Evolutionary conservation across 2,888 invertebrate genomes (phyloP).

Genomic region (Parnassius smintheus): DNA sequence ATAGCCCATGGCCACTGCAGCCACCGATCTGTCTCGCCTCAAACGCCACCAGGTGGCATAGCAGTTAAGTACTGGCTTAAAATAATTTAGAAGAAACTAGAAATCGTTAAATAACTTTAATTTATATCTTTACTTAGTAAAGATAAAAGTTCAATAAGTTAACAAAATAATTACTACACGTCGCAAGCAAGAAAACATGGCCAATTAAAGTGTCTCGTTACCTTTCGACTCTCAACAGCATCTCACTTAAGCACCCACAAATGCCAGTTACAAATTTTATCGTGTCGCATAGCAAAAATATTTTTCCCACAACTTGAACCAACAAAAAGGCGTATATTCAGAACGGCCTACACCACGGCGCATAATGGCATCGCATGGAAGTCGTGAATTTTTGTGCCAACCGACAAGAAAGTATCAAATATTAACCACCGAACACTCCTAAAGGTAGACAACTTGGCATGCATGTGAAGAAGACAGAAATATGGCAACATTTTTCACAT

Average conservation of each 20-base stretch:
- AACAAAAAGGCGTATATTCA: slow-evolving; percentile 40
- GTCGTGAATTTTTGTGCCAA: slow-evolving; percentile 49
- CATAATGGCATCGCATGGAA: slow-evolving; percentile 51
- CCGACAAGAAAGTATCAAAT: slow-evolving; percentile 79
- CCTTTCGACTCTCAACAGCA: background rate
- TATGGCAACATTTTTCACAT: slow-evolving; percentile 35
- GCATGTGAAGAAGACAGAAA: slow-evolving; percentile 69
- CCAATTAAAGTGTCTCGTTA: background rate
- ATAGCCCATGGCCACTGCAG: too few species aligned
- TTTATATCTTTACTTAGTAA: too few species aligned
- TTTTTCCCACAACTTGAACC: slow-evolving; percentile 33
- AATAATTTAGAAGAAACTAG: too few species aligned
- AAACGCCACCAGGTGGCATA: too few species aligned
- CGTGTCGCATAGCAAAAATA: slow-evolving; percentile 38
- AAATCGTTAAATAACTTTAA: too few species aligned
- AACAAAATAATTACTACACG: background rate
- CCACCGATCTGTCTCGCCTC: too few species aligned
- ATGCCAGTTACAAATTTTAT: slow-evolving; percentile 34
- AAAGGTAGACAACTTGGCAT: slow-evolving; percentile 69
- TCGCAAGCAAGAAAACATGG: background rate
- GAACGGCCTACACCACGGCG: slow-evolving; percentile 45
- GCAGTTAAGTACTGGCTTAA: too few species aligned
- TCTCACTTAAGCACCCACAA: background rate
- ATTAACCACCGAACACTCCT: slow-evolving; percentile 76
- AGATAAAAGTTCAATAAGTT: background rate